Base-by-base conservation (phyloP, 2,113 vertebrate species). In the Notothenia rossii region DNA sequence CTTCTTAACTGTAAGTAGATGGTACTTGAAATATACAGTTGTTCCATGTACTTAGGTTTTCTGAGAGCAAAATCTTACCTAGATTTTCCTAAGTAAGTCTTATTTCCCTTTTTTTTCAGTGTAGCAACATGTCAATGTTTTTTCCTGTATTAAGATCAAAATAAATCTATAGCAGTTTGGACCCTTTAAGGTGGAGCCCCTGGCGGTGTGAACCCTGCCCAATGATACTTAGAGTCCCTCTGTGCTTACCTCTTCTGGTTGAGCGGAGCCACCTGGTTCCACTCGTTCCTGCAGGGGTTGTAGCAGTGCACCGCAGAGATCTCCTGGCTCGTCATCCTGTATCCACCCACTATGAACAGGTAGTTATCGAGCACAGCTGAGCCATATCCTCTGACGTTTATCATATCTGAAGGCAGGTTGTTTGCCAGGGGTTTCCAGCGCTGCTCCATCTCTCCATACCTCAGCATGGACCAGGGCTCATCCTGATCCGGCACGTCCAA, bases 221-320 rank as follows among this genome's bases (percentile, higher is more conserved):
- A 40, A 6, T 40, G 36, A 40, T 40, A 7, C 36, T 7, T 40
- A 40, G 7, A 40, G 36, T 40, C 36, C 36, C 36, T 40, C 36
- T 56, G 1, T 56, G 18, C 50, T 43, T 94, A 98, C 98, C 98
- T 97, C 90, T 98, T 99, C 92, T 99, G 98, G 94, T 99, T 99
- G 93, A 99, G 96, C 0, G 97, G 95, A 0, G 97, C 95, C 84
- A 97, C 92, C 68, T 96, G 96, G 81, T 93, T 95, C 98, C 98
- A 98, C 73, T 97, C 97, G 0, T 98, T 97, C 70, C 94, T 94
- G 82, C 96, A 96, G 64, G 98, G 97, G 88, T 99, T 98, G 94
- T 98, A 99, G 77, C 97, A 98, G 55, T 98, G 98, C 5, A 96
- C 96, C 0, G 96, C 97, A 0, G 97, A 95, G 59, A 99, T 98